Evolutionary conservation across 2,888 invertebrate species (phyloP).

Genomic region (Drosophila antonietae): DNA sequence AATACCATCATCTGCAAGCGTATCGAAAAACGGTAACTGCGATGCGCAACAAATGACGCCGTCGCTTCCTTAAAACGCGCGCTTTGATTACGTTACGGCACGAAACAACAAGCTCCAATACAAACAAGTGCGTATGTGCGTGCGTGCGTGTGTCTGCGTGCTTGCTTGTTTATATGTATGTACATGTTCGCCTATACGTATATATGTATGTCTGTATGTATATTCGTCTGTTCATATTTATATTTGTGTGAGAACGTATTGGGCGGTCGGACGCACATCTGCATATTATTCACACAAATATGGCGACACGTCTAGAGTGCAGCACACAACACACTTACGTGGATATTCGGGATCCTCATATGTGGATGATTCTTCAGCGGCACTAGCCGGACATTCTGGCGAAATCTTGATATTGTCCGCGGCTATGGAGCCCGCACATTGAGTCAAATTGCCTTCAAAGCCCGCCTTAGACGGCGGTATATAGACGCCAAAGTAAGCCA

Average conservation of each 20-base stretch:
- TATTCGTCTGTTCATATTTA: neutral
- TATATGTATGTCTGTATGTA: neutral
- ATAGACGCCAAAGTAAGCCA: conserved; percentile 63
- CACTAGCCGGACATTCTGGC: conserved; percentile 14
- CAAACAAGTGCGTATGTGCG: neutral
- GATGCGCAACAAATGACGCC: conserved; percentile 41
- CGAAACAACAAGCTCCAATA: conserved; percentile 23
- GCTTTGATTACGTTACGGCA: conserved; percentile 41
- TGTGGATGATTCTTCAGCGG: conserved; percentile 8
- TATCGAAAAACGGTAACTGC: conserved; percentile 6
- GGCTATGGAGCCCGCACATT: conserved; percentile 66
- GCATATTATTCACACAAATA: conserved; percentile 11
- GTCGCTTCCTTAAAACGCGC: conserved; percentile 31
- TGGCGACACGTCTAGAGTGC: conserved; percentile 20
- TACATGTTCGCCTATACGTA: neutral
- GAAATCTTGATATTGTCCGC: conserved; percentile 47
- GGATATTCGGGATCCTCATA: conserved; percentile 71
- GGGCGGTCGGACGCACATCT: no score
- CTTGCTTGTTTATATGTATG: neutral
- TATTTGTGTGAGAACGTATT: neutral
- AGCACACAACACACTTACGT: conserved; percentile 53
- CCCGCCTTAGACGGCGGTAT: conserved; percentile 65
- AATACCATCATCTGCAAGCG: conserved; percentile 1
- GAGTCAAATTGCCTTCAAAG: conserved; percentile 56
- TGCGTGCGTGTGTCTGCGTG: neutral